A percentile compares a stretch with the other conserved stretches of the same genome.
These are phyloP conservation scores for Perdita meconis DNA, from an alignment of 2,888 invertebrate genomes.

Conservation along the genomic window DNA sequence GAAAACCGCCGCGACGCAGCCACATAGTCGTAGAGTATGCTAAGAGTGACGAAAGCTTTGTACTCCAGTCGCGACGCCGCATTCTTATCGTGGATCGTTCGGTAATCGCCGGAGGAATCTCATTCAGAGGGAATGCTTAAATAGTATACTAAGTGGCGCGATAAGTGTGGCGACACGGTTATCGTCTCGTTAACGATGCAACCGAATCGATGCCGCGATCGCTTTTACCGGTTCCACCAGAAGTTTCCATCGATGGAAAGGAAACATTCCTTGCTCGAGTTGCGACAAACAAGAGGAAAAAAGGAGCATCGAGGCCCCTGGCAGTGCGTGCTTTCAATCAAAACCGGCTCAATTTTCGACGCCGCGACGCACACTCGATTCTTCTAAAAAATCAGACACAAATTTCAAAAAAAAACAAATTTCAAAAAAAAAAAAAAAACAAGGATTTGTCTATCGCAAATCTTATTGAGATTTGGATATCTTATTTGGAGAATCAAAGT, in stretches of 20 bases:
- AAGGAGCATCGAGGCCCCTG: too few species aligned
- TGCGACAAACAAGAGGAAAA: background rate
- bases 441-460: too few species aligned
- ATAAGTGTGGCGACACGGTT: conserved; percentile 30
- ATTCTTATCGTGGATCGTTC: conserved; percentile 2
- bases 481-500: too few species aligned
- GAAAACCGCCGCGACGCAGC: too few species aligned
- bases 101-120: conserved; percentile 6
- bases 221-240: conserved; percentile 31
- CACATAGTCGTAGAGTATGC: too few species aligned
- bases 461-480: too few species aligned
- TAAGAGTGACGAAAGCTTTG: too few species aligned
- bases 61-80: too few species aligned
- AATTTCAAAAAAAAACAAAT: too few species aligned
- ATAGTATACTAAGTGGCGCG: conserved; percentile 17
- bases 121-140: conserved; percentile 19
- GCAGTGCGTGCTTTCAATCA: too few species aligned
- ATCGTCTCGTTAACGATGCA: conserved; percentile 46
- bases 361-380: too few species aligned
- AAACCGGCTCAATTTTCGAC: too few species aligned
- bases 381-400: background rate
- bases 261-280: conserved; percentile 4
- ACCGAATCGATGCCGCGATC: conserved; percentile 30
- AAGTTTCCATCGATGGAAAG: background rate
- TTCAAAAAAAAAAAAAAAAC: background rate